Base-by-base conservation (phyloP, 1,140 invertebrate species). In the Teleogryllus occipitalis region DNA sequence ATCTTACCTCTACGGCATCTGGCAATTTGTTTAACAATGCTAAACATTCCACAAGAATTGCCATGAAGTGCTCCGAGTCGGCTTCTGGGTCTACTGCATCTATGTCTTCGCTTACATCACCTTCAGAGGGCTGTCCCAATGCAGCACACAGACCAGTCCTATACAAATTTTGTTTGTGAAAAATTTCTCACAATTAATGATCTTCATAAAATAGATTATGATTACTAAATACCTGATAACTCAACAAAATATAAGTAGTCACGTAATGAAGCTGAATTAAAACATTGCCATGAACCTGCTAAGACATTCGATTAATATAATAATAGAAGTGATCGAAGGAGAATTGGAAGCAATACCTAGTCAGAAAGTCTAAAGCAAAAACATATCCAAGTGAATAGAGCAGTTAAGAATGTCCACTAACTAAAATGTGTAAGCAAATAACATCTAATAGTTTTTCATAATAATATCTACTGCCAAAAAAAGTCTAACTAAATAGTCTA, bases 31-130 rank as follows among this genome's bases (percentile, higher is more conserved):
- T 91, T 74, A 98, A 86, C 75, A 95, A 89, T n/a, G 91, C 93
- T 48, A 97, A 88, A 81, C 95, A 96, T 85, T 97, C 95, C 7
- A 97, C 91, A 47, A 96, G 89, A 82, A 96, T 93, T 82, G 93
- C 91, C 82, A 96, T 90, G 83, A 94, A 94, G 83, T 93, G 89
- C 82, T 89, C 89, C 54, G 90, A 88, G 85, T 93, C 91, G 79
- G 91, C 88, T 83, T 94, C 92, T 7, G 91, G 91, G 85, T 93
- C 90, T 22, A 85, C 82, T 39, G 86, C 84, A 83, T 90, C 88
- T 74, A 91, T 86, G 83, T 93, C 91, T 83, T 94, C 93, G 46
- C 88, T 86, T 39, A 91, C 85, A 3, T 81, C 80, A 10, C 46
- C 76, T 74, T 15, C 54, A 74, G 21, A 12, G 12, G 77, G 15